Evolutionary conservation across 2,797 vertebrate species (phyloP).

Genomic region (Tamandua tetradactyla): DNA sequence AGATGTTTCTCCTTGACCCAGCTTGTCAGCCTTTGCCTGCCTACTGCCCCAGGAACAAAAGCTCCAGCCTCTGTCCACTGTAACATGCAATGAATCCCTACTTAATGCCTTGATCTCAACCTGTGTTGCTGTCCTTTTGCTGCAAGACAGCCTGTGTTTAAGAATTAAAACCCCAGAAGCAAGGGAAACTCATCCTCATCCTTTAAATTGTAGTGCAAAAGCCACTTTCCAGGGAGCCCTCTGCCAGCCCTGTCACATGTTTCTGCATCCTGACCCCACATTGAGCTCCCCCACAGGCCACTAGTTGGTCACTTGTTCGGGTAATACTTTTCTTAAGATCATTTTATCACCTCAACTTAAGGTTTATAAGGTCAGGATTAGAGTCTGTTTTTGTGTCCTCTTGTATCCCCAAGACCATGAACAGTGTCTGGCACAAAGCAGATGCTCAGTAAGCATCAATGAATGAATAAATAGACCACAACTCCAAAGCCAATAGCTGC

Average conservation of each 20-base stretch:
- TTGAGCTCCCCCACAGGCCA: not conserved
- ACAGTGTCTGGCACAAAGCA: not conserved
- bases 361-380: not conserved
- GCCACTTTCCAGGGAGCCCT: not conserved
- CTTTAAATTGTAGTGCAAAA: not conserved
- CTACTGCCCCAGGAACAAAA: not conserved
- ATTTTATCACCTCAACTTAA: not conserved
- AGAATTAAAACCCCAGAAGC: not conserved
- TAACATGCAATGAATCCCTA: not conserved
- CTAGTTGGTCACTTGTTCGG: too few relatives aligned
- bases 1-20: not conserved
- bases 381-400: not conserved
- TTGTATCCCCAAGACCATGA: not conserved
- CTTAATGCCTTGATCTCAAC: not conserved
- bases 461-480: not conserved
- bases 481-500: fast-evolving
- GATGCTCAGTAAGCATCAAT: not conserved
- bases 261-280: not conserved
- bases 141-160: not conserved
- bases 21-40: not conserved
- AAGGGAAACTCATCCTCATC: not conserved
- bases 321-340: not conserved
- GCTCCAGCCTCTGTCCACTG: not conserved
- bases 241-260: too few relatives aligned
- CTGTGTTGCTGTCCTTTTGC: not conserved